These are phyloP conservation scores for Coleophora deauratella DNA, from an alignment of 2,888 invertebrate genomes.

Conservation along the genomic window DNA sequence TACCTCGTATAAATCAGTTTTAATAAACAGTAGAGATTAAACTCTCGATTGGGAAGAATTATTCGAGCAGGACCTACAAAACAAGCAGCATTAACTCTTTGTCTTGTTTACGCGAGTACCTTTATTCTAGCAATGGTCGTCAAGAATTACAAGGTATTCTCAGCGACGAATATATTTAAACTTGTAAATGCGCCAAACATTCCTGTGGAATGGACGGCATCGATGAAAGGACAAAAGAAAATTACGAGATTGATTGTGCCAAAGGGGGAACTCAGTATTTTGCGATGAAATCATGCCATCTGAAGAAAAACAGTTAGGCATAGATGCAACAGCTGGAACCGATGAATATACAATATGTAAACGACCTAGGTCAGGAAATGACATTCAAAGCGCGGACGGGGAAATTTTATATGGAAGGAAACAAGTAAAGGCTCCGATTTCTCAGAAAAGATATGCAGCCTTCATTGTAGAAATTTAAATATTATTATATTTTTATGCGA, in stretches of 20 bases:
- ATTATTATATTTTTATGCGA: too few relatives aligned
- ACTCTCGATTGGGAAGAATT: slow-evolving; percentile 10
- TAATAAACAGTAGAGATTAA: slow-evolving; percentile 13
- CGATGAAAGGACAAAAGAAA: slow-evolving; percentile 2
- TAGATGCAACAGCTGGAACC: too few relatives aligned
- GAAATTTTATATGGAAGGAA: too few relatives aligned
- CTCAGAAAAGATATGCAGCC: too few relatives aligned
- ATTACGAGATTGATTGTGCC: slow-evolving; percentile 7
- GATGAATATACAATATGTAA: too few relatives aligned
- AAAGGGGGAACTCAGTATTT: slow-evolving; percentile 8
- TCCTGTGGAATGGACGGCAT: slow-evolving; percentile 7
- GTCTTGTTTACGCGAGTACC: slow-evolving; percentile 19
- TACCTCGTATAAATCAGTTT: background rate
- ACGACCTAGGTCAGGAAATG: too few relatives aligned
- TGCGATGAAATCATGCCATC: background rate
- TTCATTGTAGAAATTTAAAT: too few relatives aligned
- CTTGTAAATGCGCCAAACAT: slow-evolving; percentile 10
- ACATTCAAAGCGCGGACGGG: too few relatives aligned
- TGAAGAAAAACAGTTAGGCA: slow-evolving; percentile 2
- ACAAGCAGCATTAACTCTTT: slow-evolving; percentile 11
- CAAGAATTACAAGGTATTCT: slow-evolving; percentile 17
- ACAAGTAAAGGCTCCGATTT: too few relatives aligned
- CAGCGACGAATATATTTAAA: slow-evolving; percentile 5
- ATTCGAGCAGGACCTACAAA: slow-evolving; percentile 10
- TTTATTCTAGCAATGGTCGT: slow-evolving; percentile 23